Base-by-base conservation (phyloP, 2,888 invertebrate genomes). In the Pseudoips prasinana region DNA sequence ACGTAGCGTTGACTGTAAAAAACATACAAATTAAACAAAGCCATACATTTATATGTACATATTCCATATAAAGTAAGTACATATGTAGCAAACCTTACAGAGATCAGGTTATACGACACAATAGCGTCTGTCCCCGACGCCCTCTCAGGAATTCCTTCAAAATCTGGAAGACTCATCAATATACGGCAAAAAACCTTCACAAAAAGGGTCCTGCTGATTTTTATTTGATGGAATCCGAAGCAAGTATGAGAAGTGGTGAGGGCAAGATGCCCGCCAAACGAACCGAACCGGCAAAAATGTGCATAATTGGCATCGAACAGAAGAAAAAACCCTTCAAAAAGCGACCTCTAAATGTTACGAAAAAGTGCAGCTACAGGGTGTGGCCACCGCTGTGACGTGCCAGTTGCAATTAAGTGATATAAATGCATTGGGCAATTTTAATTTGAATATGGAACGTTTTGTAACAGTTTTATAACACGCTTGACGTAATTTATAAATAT, bases 161-260 rank as follows among this genome's bases (percentile, higher is more conserved):
- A 76, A 66, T 64, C 70, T 67, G 69, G 68, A 67, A 65, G 69
- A 57, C 76, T 74, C 84, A 84, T 86, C 85, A 80, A 84, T 84
- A 84, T 77, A 69, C 73, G 64, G 58, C 65, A 79, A 85, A 87
- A 86, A 87, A 86, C 72, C 58, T 19, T 36, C 49, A 66, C 83
- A 86, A 87, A 87, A 87, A 86, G 67, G 48, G 53, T 51, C 58
- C 66, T 55, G 62, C 66, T 60, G 78, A 85, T 85, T 87, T 84
- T 87, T 87, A 81, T 87, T 85, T 83, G 81, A 85, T 73, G 79
- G 86, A 85, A 83, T 87, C 81, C 81, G 64, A 69, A 66, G n/a
- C 68, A 73, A 80, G 81, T 80, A 78, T 83, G 77, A 80, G 73
- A 45, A 39, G 49, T 33, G 52, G 49, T 59, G 61, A 49, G 49